Conservation (phyloP, 2,113 vertebrate species). For the Brachypodius melanocephalos region DNA sequence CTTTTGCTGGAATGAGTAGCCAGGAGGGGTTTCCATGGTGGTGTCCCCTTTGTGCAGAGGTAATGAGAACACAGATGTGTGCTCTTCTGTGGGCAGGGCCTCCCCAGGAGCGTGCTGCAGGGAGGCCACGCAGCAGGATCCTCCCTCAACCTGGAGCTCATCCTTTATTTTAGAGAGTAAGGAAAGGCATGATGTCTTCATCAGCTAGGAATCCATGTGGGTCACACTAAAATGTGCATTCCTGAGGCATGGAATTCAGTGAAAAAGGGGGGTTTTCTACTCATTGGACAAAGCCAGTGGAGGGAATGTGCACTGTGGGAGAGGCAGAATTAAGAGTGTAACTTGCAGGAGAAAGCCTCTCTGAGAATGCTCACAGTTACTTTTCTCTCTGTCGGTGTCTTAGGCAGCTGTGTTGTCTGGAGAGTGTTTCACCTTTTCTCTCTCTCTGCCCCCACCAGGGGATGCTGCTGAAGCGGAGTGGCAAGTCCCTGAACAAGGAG, state of each 20-base stretch:
- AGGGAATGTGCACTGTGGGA: background rate
- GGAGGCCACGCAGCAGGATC: background rate
- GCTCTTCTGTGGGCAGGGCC: background rate
- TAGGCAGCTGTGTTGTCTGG: background rate
- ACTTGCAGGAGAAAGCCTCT: background rate
- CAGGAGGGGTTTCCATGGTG: background rate
- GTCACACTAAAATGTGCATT: background rate
- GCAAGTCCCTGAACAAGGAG: slow-evolving; percentile 95
- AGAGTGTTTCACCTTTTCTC: background rate
- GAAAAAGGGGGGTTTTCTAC: background rate
- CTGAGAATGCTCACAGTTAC: background rate
- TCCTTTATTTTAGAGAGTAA: background rate
- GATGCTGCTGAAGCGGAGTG: slow-evolving; percentile 93
- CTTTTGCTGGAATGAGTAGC: background rate
- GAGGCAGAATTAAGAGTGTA: background rate
- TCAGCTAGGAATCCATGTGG: background rate
- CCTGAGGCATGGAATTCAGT: background rate
- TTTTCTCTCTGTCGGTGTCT: background rate
- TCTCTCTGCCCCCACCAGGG: slow-evolving; percentile 72
- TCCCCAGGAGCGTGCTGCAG: background rate
- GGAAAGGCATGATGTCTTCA: background rate
- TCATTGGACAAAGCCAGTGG: background rate
- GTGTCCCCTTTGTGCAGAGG: background rate
- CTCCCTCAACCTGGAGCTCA: background rate
- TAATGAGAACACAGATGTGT: background rate